Conservation (phyloP, 2,797 vertebrate species). For the Strix occidentalis region DNA sequence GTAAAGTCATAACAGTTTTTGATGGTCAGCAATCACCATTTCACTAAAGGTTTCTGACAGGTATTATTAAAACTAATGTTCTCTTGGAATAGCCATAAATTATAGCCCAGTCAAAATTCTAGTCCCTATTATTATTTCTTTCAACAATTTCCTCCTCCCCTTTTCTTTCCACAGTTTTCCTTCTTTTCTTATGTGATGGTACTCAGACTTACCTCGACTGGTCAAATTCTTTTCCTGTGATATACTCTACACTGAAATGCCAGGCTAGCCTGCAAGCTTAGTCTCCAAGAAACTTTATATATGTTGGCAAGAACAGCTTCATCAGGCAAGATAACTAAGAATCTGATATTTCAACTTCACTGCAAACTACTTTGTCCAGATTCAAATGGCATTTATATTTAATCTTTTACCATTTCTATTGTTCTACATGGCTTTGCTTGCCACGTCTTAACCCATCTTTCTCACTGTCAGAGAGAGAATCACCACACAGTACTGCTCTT, state of each 20-base stretch:
- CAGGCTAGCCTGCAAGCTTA: neutral
- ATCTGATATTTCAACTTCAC: neutral
- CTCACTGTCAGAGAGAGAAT: neutral
- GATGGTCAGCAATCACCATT: neutral
- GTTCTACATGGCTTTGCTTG: neutral
- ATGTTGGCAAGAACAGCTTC: neutral
- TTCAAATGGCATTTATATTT: neutral
- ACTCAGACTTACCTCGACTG: neutral
- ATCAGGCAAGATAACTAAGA: neutral
- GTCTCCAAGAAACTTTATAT: neutral
- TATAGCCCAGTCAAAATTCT: neutral
- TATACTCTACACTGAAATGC: neutral
- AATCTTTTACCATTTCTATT: neutral
- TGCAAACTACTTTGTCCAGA: neutral
- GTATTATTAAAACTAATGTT: neutral
- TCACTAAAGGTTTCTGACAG: neutral
- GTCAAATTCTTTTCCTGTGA: neutral
- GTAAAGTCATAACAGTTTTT: neutral
- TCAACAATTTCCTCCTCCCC: neutral
- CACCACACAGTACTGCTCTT: neutral
- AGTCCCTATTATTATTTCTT: neutral
- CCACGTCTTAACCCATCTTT: neutral
- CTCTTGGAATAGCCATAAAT: neutral
- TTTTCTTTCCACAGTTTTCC: neutral
- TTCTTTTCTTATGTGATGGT: neutral